phyloP scores from a whole-genome alignment of 2,888 invertebrate genomes.

The Ectemnius continuus region DNA sequence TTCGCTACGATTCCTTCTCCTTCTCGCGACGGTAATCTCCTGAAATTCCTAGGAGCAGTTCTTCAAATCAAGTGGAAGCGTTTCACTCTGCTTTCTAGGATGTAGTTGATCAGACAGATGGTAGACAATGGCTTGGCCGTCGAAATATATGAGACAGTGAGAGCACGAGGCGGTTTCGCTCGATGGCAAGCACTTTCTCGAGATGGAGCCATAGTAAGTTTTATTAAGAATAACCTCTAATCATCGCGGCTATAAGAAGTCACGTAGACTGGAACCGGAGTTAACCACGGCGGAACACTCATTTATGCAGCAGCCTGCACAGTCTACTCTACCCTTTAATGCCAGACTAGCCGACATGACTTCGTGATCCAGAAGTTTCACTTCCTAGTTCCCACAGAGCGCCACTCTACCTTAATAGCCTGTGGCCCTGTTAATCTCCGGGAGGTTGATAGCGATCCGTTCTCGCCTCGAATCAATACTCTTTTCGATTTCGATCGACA shows the following conservation, averaged over 20 bases:
- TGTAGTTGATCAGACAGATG: no score
- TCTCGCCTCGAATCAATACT: slow-evolving; percentile 16
- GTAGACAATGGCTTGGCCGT: no score
- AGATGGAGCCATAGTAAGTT: slow-evolving; percentile 9
- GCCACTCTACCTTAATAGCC: slow-evolving; percentile 28
- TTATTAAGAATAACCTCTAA: slow-evolving; percentile 24
- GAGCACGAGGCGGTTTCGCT: no score
- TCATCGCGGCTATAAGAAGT: slow-evolving; percentile 21
- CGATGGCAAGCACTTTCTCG: not conserved
- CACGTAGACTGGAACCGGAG: slow-evolving; percentile 35
- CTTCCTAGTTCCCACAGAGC: slow-evolving; percentile 62
- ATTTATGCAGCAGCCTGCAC: slow-evolving; percentile 43
- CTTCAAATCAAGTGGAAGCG: no score
- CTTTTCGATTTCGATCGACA: not conserved
- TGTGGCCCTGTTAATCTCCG: slow-evolving; percentile 46
- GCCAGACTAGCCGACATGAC: slow-evolving; percentile 42
- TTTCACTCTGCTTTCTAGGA: no score
- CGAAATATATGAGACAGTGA: no score
- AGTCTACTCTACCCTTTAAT: slow-evolving; percentile 34
- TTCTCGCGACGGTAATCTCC: no score
- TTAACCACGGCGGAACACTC: slow-evolving; percentile 49
- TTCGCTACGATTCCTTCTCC: no score
- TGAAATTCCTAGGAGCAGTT: no score
- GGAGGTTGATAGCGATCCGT: slow-evolving; percentile 25
- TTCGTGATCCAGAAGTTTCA: slow-evolving; percentile 55